Evolutionary conservation across 2,797 vertebrate genomes (phyloP), one percentile per base, ranked within the genome.

Genomic region (Gallinago solitaria): DNA sequence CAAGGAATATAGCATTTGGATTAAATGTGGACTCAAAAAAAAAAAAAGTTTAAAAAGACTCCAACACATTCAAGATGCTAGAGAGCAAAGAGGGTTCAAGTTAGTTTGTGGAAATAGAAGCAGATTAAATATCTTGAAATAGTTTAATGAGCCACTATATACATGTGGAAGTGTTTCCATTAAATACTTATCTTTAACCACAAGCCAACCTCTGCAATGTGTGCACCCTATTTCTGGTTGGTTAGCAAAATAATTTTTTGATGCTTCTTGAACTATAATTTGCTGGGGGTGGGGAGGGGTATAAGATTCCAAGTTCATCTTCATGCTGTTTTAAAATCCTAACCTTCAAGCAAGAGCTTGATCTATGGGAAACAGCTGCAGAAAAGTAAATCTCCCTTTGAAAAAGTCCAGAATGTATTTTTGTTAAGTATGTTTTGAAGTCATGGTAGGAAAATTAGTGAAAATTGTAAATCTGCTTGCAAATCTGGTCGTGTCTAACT

Each of bases 281-380:
- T 97, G 93, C 84, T 88, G 79, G 71, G 77, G 35, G 11, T 84
- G 68, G 60, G 75, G 83, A 96, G 71, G n/a, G 73, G 76, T 87
- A 35, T 96, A 94, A 92, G 86, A 90, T 75, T 69, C 82, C 90
- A 91, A 88, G 96, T 96, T 96, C 94, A 96, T 98, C 97, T 97
- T 96, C 92, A 94, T 89, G 95, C 88, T 93, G 87, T 93, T 97
- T 90, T 93, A 96, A 97, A 96, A 94, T 81, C 57, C 95, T 93
- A 92, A 91, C 92, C 92, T 98, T 97, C 96, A 77, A 94, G 97
- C 64, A 92, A 96, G 93, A 94, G 39, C 77, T 97, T 95, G 89
- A 97, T 98, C 97, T 97, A 98, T 98, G 95, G 96, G 97, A 98
- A 98, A 97, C 98, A 98, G 97, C 97, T 98, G 98, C 92, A 96